Evolutionary conservation across 2,113 vertebrate species (phyloP).

Genomic region (Trinectes maculatus): DNA sequence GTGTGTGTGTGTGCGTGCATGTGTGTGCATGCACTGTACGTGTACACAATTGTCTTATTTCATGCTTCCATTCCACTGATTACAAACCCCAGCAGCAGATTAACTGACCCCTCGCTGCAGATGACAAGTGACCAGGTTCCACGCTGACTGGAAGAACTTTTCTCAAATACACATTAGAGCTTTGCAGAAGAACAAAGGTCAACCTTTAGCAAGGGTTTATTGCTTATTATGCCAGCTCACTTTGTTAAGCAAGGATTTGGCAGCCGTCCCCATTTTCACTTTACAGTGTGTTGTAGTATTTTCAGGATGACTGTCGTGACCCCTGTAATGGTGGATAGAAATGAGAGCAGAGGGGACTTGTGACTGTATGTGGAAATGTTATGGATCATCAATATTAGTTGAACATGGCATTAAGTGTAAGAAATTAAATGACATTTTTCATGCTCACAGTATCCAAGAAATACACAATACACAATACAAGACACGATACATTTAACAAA

Average conservation of each 20-base stretch:
- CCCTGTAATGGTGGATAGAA: background rate
- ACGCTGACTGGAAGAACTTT: background rate
- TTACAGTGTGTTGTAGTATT: background rate
- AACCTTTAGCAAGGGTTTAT: background rate
- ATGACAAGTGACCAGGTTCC: background rate
- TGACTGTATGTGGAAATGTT: background rate
- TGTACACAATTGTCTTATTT: slow-evolving; percentile 36
- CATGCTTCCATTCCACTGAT: slow-evolving; percentile 8
- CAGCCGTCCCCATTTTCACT: background rate
- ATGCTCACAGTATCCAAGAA: too few relatives aligned
- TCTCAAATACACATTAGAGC: background rate
- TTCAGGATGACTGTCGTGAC: background rate
- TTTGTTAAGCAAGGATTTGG: background rate
- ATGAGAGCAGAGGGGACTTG: background rate
- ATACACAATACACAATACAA: too few relatives aligned
- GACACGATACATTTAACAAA: too few relatives aligned
- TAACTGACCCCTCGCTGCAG: slow-evolving; percentile 17
- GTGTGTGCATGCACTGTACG: background rate
- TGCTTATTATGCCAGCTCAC: background rate
- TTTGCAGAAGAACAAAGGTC: background rate
- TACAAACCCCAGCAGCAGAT: slow-evolving; percentile 38
- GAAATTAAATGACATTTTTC: background rate
- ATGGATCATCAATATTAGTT: too few relatives aligned
- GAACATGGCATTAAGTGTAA: background rate
- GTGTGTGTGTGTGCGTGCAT: slow-evolving; percentile 7